Base-by-base conservation (phyloP, 2,113 vertebrate species). In the Enhydra lutris region DNA sequence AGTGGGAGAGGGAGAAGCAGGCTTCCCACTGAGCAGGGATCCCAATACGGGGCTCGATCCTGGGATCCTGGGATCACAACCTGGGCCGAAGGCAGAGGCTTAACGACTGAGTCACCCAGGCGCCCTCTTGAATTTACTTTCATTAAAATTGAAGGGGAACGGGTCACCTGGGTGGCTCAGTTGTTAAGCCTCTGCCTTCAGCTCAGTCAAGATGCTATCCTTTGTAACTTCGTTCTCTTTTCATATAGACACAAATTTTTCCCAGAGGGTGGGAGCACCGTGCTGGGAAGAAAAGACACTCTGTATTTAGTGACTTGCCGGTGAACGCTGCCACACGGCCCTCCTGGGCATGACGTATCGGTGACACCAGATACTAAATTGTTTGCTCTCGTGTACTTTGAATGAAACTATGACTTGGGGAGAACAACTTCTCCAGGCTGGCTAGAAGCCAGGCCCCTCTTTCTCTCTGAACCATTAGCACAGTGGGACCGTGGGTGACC, bases 281-380 rank as follows among this genome's bases (percentile, higher is more conserved):
- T 34, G 31, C 36, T 82, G 50, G 93, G 71, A 83, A 96, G 61
- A 73, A 91, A 92, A 89, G 39, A 73, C 29, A 79, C 26, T 87
- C 89, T 86, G 39, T 91, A 89, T 80, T 76, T 24, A 63, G 15
- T 26, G 83, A 45, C 96, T 97, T 92, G 92, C 74, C 88, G 76
- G 59, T 88, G 90, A 55, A 81, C 47, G 24, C 12, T n/a, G 21
- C 67, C n/a, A 0, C 39, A 31, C 57, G 24, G 59, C 80, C 63
- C 29, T 74, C 39, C 10, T 11, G 31, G 39, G 31, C 12, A 50
- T 90, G 74, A 83, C 59, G 26, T 59, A 18, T 55, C 9, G 29
- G 79, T 34, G 80, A 90, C 26, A 24, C 12, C 3, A 78, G 42
- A 50, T 90, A 76, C 76, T 92, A 84, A 86, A 92, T 88, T 79